Conservation (phyloP, 37 sponge, comb jelly and placozoan species). For the Axinella damicornis region DNA sequence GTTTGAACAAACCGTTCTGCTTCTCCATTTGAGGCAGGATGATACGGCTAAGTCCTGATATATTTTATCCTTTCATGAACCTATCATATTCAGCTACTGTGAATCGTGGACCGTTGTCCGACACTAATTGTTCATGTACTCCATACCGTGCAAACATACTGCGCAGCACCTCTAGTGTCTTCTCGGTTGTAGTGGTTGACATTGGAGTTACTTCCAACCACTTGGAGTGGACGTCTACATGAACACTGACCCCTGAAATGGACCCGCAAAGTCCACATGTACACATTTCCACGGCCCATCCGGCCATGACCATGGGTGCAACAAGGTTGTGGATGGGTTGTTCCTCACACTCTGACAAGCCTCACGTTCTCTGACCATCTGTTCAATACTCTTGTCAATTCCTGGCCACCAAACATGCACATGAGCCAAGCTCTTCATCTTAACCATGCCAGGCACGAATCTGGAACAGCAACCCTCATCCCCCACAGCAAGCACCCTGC, state of each 20-base stretch:
- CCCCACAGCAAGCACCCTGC: too few relatives aligned
- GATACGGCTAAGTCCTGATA: constrained; percentile 10
- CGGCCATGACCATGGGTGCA: constrained; percentile 23
- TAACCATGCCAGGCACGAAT: too few relatives aligned
- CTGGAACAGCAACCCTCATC: too few relatives aligned
- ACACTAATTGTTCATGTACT: constrained; percentile 2
- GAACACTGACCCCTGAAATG: constrained; percentile 2
- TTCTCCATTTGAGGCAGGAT: constrained; percentile 37
- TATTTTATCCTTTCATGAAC: constrained; percentile 33
- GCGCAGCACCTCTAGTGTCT: constrained; percentile 17
- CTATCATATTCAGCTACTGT: background rate
- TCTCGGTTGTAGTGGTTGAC: constrained; percentile 26
- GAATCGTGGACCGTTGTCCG: constrained; percentile 42
- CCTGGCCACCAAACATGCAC: too few relatives aligned
- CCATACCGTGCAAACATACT: constrained; percentile 23
- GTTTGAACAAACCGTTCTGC: constrained; percentile 35
- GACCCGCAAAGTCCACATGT: constrained; percentile 10
- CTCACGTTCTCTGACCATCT: too few relatives aligned
- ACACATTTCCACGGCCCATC: background rate
- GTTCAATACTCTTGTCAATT: too few relatives aligned
- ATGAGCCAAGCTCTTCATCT: too few relatives aligned
- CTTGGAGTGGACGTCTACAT: constrained; percentile 22
- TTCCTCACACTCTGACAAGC: constrained; percentile 11
- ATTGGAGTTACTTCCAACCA: constrained; percentile 38
- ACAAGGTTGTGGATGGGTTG: background rate